These are phyloP conservation scores for Loxodonta africana DNA, from an alignment of 2,113 vertebrate genomes.

Conservation along the genomic window DNA sequence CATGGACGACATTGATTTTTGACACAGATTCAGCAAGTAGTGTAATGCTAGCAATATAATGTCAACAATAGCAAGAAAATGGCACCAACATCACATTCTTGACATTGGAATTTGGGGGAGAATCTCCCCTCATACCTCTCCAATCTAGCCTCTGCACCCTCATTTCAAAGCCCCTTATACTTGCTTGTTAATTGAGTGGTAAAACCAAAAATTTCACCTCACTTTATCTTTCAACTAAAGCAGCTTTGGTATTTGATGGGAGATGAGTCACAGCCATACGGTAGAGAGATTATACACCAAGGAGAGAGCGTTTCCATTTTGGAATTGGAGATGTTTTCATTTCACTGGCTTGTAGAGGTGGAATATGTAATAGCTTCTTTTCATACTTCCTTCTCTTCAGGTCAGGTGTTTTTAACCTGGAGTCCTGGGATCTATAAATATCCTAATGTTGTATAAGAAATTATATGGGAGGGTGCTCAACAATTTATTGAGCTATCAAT, in stretches of 20 bases:
- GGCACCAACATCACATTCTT: not conserved
- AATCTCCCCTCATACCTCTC: not conserved
- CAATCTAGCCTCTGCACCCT: not conserved
- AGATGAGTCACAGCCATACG: not conserved
- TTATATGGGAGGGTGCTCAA: not conserved
- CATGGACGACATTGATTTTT: conserved; percentile 30
- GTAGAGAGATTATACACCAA: not conserved
- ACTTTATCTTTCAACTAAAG: not conserved
- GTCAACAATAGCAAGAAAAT: not conserved
- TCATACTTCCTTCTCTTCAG: not conserved
- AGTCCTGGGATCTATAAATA: not conserved
- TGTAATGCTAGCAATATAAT: not conserved
- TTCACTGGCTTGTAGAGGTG: not conserved
- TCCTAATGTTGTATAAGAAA: not conserved
- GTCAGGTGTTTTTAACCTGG: not conserved
- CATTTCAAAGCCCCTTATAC: not conserved
- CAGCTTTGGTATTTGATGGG: not conserved
- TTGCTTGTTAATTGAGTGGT: not conserved
- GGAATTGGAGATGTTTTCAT: not conserved
- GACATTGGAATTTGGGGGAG: not conserved
- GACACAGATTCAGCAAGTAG: not conserved
- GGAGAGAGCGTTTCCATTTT: not conserved
- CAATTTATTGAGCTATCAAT: conserved; percentile 2
- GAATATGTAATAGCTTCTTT: not conserved
- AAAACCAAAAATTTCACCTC: not conserved